Conservation (phyloP, 2,797 vertebrate genomes). For the Molossus molossus region DNA sequence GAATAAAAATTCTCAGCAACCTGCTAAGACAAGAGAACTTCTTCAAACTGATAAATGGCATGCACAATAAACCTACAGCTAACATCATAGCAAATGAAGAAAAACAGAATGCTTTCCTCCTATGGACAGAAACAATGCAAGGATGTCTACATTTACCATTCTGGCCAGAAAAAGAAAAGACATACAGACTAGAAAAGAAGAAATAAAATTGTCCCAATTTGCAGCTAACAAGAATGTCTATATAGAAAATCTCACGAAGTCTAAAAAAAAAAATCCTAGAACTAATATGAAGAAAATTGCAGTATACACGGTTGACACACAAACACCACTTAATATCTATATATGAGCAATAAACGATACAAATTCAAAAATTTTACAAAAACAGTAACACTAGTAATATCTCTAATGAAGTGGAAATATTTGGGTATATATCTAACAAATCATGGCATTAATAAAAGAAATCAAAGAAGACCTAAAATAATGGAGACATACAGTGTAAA, state of each 20-base stretch:
- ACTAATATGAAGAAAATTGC: neutral
- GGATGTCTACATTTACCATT: conserved; percentile 12
- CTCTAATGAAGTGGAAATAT: neutral
- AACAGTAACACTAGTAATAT: neutral
- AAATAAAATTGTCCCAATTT: neutral
- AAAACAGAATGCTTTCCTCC: neutral
- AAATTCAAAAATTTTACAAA: neutral
- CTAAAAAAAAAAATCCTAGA: neutral
- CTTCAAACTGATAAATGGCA: neutral
- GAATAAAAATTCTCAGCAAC: conserved; percentile 5
- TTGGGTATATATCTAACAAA: neutral
- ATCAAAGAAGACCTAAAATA: conserved; percentile 10
- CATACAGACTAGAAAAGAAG: neutral
- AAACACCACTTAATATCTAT: neutral
- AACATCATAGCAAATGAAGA: neutral
- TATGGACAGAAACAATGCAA: neutral
- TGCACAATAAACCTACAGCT: neutral
- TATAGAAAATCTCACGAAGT: neutral
- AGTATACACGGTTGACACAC: neutral
- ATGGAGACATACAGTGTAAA: neutral
- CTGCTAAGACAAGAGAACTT: neutral
- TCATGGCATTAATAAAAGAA: neutral
- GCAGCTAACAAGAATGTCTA: neutral
- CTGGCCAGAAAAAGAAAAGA: neutral
- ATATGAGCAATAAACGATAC: neutral